Conservation (phyloP, 2,888 invertebrate species). For the Epinotia ramella region DNA sequence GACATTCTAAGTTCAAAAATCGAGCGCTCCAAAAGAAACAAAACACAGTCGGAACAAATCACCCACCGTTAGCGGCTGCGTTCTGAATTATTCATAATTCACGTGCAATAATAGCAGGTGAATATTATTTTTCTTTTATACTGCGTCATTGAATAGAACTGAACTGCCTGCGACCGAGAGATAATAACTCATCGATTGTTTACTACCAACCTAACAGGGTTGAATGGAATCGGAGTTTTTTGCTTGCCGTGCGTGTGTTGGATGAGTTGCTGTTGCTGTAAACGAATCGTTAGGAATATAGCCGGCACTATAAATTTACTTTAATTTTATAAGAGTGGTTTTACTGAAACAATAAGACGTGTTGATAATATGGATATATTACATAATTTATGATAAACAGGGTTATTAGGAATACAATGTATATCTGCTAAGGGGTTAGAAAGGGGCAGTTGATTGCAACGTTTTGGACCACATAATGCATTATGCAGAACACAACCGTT, state of each 20-base stretch:
- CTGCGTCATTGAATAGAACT: conserved; percentile 61
- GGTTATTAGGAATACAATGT: too few species aligned
- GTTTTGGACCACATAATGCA: too few species aligned
- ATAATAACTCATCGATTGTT: conserved; percentile 84
- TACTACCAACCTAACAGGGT: conserved; percentile 64
- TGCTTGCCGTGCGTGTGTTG: conserved; percentile 5
- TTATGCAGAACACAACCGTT: too few species aligned
- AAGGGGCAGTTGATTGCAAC: too few species aligned
- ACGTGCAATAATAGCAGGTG: conserved; percentile 75
- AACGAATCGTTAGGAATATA: conserved; percentile 27
- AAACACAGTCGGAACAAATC: conserved; percentile 41
- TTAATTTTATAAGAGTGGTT: neutral
- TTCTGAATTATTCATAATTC: conserved; percentile 76
- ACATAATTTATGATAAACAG: too few species aligned
- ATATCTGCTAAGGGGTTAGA: neutral
- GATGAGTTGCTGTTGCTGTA: neutral
- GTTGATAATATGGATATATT: too few species aligned
- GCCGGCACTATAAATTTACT: neutral
- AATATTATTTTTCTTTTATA: conserved; percentile 74
- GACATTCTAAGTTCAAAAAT: conserved; percentile 40
- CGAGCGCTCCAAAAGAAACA: conserved; percentile 33
- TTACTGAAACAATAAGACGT: too few species aligned
- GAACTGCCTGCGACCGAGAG: conserved; percentile 69
- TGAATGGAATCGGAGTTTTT: conserved; percentile 50
- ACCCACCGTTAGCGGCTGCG: conserved; percentile 47